phyloP scores from a whole-genome alignment of 1,140 invertebrate genomes.

The Drosophila quadrilineata region DNA sequence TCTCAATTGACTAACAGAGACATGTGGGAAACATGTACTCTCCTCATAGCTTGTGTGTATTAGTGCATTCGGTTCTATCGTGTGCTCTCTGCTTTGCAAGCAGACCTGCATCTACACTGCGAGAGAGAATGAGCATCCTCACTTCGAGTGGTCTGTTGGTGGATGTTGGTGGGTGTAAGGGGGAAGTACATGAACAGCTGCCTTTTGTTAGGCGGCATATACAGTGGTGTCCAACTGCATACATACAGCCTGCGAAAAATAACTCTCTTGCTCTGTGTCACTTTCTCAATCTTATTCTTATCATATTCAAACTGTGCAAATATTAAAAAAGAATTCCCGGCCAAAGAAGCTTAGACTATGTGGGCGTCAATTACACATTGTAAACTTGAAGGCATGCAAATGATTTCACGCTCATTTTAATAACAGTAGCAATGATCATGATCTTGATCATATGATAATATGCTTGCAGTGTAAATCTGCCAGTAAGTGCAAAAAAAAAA shows the following conservation, averaged over 20 bases:
- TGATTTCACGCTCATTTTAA: slow-evolving; percentile 11
- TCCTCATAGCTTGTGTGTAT: not conserved
- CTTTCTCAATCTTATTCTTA: no score
- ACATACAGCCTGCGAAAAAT: no score
- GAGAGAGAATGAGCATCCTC: not conserved
- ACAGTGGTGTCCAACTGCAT: slow-evolving; percentile 8
- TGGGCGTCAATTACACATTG: not conserved
- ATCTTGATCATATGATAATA: no score
- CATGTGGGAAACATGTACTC: slow-evolving; percentile 2
- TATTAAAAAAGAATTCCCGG: no score
- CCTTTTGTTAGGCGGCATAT: slow-evolving; percentile 8
- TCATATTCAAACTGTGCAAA: no score
- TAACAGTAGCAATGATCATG: slow-evolving; percentile 12
- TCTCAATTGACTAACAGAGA: no score
- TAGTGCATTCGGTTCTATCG: not conserved
- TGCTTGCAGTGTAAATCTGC: not conserved
- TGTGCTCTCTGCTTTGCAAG: slow-evolving; percentile 4
- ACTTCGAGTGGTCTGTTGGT: no score
- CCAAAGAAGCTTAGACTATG: no score
- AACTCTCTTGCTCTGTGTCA: no score
- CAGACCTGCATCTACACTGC: not conserved
- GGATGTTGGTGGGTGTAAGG: not conserved
- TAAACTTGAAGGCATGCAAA: slow-evolving; percentile 11
- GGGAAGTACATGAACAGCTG: slow-evolving; percentile 34
- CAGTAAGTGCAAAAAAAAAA: slow-evolving; percentile 7